These are phyloP conservation scores for Parus major DNA, from an alignment of 2,113 vertebrate species.

Conservation along the genomic window DNA sequence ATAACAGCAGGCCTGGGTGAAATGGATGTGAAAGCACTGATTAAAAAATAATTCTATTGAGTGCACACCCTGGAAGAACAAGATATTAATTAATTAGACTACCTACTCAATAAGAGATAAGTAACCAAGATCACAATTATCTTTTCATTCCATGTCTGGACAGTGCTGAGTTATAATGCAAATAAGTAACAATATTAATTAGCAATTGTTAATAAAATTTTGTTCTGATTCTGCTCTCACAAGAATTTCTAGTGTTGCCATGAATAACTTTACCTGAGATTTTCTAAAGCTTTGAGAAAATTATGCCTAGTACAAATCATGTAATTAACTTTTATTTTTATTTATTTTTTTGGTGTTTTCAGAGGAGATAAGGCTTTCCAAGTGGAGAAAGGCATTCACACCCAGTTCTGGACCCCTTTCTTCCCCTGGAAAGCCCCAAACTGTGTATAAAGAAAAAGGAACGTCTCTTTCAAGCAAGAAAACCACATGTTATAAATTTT, in stretches of 20 bases:
- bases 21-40: not conserved
- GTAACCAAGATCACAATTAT: not conserved
- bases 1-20: not conserved
- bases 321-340: not conserved
- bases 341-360: not conserved
- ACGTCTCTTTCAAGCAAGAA: not conserved
- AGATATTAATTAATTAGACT: not conserved
- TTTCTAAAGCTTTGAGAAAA: not conserved
- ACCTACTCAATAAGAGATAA: not conserved
- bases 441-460: fast-evolving
- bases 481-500: fast-evolving
- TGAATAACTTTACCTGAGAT: not conserved
- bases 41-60: not conserved
- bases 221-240: not conserved
- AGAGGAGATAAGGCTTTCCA: not conserved
- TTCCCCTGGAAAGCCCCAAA: not conserved
- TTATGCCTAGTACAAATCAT: fast-evolving
- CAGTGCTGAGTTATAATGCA: not conserved
- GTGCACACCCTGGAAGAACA: not conserved
- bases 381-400: not conserved
- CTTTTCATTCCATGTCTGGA: not conserved
- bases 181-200: not conserved
- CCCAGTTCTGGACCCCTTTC: fast-evolving
- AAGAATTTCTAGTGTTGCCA: not conserved
- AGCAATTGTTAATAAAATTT: not conserved